These are phyloP conservation scores for Calyptomena viridis DNA, from an alignment of 2,113 vertebrate species.

Conservation along the genomic window DNA sequence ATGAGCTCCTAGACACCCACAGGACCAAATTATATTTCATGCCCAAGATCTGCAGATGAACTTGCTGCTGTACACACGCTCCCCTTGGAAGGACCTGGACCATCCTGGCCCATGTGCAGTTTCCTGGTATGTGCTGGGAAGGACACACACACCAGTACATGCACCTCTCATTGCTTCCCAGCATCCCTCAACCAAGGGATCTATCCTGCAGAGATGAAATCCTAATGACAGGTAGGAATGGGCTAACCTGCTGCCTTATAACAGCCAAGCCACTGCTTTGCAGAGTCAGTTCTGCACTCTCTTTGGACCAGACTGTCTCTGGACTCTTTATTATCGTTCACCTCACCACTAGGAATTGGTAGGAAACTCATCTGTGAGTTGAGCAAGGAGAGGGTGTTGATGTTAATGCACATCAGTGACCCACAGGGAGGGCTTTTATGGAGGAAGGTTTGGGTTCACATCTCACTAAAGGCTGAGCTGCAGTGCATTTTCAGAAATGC, in stretches of 20 bases:
- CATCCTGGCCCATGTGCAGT: background rate
- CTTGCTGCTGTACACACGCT: background rate
- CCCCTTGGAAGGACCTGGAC: background rate
- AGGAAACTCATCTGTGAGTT: background rate
- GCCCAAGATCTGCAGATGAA: background rate
- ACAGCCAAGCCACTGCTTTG: background rate
- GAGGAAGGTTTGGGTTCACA: background rate
- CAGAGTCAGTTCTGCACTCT: background rate
- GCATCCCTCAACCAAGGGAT: background rate
- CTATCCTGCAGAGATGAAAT: background rate
- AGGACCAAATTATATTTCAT: background rate
- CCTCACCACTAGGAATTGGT: rapidly evolving
- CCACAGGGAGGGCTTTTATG: background rate
- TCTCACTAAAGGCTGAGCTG: background rate
- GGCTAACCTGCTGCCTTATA: background rate
- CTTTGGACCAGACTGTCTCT: background rate
- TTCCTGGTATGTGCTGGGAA: background rate
- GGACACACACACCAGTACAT: rapidly evolving
- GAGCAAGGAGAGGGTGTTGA: background rate
- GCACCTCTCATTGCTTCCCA: background rate
- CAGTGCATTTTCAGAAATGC: background rate
- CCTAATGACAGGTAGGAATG: background rate
- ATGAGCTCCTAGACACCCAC: background rate
- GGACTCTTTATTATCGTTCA: rapidly evolving
- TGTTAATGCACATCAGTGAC: background rate